These are phyloP conservation scores for Atractosteus spatula DNA, from an alignment of 2,113 vertebrate species.

Conservation along the genomic window DNA sequence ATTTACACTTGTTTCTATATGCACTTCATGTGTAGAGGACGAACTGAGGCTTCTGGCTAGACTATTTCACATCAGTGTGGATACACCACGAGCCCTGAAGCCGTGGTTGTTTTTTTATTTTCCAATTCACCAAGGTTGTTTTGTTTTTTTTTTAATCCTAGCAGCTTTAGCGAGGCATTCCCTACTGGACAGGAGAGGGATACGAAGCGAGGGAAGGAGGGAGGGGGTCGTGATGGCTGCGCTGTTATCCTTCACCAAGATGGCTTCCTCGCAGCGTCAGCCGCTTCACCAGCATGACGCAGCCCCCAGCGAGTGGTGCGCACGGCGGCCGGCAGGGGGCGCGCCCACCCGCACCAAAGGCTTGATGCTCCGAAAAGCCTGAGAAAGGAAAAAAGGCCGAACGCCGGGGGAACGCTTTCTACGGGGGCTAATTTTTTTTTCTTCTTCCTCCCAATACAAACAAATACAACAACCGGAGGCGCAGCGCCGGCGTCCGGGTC, in stretches of 20 bases:
- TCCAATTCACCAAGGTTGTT: no score
- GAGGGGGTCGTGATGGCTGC: not conserved
- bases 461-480: constrained; percentile 47
- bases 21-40: no score
- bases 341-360: constrained; percentile 54
- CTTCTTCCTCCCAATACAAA: constrained; percentile 40
- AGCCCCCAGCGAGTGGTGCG: constrained; percentile 16
- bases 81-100: no score
- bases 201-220: no score
- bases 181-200: no score
- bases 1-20: no score
- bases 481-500: constrained; percentile 47
- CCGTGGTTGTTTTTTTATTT: no score
- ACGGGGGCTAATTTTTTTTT: constrained; percentile 50
- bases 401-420: constrained; percentile 51
- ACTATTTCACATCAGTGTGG: no score
- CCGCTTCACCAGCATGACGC: not conserved
- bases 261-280: not conserved
- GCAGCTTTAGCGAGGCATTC: no score
- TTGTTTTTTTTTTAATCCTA: no score
- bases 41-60: no score
- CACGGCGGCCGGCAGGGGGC: constrained; percentile 52
- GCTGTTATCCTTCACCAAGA: not conserved
- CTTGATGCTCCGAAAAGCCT: constrained; percentile 44
- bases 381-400: constrained; percentile 63